Conservation (phyloP, 2,113 vertebrate genomes). For the Coptodon bakossiorum region DNA sequence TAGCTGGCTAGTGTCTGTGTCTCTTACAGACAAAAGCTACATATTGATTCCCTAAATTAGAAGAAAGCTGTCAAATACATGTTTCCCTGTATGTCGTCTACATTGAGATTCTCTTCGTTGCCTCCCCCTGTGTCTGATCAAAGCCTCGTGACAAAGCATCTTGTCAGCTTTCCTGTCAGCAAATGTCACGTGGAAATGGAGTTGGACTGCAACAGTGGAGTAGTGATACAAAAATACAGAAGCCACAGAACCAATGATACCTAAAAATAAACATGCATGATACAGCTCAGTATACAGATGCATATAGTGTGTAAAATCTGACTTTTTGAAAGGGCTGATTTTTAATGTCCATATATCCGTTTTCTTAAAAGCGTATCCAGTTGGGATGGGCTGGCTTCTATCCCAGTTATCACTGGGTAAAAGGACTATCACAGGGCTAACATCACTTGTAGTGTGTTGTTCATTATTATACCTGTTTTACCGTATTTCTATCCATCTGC, state of each 20-base stretch:
- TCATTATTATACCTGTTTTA: not conserved
- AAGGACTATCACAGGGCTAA: not conserved
- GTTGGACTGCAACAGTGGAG: not conserved
- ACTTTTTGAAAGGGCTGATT: not conserved
- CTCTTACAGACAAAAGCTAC: not conserved
- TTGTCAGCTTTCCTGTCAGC: not conserved
- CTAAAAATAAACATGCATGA: not conserved
- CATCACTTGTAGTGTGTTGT: not conserved
- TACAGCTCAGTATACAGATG: not conserved
- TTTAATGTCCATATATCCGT: not conserved
- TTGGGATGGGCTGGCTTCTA: not conserved
- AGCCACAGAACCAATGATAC: not conserved
- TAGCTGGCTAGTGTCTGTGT: not conserved
- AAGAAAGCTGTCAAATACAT: not conserved
- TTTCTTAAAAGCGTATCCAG: accelerated
- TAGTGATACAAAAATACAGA: not conserved
- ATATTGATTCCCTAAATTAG: not conserved
- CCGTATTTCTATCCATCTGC: not conserved
- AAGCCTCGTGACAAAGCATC: not conserved
- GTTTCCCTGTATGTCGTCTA: not conserved
- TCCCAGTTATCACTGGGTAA: not conserved
- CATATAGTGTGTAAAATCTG: not conserved
- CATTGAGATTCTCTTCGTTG: not conserved
- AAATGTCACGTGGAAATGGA: not conserved
- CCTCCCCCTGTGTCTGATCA: not conserved